Evolutionary conservation across 2,888 invertebrate genomes (phyloP), one percentile per base, ranked within the genome.

Genomic region (Callosobruchus maculatus): DNA sequence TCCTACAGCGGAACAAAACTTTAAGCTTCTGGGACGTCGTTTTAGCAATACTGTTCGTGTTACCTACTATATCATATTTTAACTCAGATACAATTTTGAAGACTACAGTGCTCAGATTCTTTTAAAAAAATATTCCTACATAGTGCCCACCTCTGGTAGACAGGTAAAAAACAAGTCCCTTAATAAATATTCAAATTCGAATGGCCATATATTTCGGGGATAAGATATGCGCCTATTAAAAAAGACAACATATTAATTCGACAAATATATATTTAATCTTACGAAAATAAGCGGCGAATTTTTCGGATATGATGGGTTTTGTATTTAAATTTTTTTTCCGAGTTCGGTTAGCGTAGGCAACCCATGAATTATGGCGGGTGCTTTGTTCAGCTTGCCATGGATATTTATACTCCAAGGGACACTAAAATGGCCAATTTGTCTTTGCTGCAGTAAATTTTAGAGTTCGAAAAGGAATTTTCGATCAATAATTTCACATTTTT

Each of bases 161-260:
- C 81, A 79, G 81, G 82, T 80, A 81, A 75, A 74, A 76, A 82
- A 82, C 82, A 78, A 81, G 83, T 83, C 84, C 83, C 84, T 83
- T 85, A 85, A 86, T 86, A 86, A 85, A 86, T 86, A 85, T 85
- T 85, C 84, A 85, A 84, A 85, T 85, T 83, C 80, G 81, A 83
- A 84, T 84, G 82, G 80, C 83, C 78, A 85, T 85, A 85, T 85
- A 85, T 85, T 85, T 83, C 78, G 77, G 80, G 79, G 80, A 80
- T 82, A 84, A 86, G 83, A 85, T 85, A 85, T 85, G 85, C 80
- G 83, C 85, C 84, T 83, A 84, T 86, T 86, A 86, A 85, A 85
- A 84, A 84, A 83, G 84, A 85, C 85, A 85, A 85, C 85, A 83
- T 85, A 85, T 85, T 85, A 85, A 86, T 86, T 85, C 84, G 83